phyloP scores from a whole-genome alignment of 2,888 invertebrate genomes.

The Caenorhabditis macrosperma region DNA sequence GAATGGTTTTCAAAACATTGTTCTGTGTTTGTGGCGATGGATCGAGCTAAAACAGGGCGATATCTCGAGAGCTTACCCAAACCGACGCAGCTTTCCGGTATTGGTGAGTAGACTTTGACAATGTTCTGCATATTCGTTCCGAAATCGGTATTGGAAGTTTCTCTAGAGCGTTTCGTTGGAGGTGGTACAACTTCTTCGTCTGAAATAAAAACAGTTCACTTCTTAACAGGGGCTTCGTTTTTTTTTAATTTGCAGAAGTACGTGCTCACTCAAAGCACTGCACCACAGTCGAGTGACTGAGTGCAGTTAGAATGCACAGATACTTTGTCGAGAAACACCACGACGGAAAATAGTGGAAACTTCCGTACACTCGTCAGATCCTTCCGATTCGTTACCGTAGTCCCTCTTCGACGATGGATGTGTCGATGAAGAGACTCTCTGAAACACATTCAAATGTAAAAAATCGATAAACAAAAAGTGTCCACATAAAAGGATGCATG shows the following conservation, averaged over 20 bases:
- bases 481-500: slow-evolving; percentile 36
- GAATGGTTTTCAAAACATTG: too few relatives aligned
- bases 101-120: slow-evolving; percentile 70
- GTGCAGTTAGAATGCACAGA: not conserved
- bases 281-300: not conserved
- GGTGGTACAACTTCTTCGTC: slow-evolving; percentile 11
- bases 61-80: slow-evolving; percentile 66
- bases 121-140: slow-evolving; percentile 4
- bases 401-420: slow-evolving; percentile 27
- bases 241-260: too few relatives aligned
- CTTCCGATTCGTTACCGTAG: slow-evolving; percentile 6
- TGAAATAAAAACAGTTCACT: slow-evolving; percentile 24
- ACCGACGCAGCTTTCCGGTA: slow-evolving; percentile 78
- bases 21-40: too few relatives aligned
- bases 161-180: slow-evolving; percentile 13
- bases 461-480: not conserved
- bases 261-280: not conserved
- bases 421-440: slow-evolving; percentile 37
- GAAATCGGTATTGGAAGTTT: not conserved
- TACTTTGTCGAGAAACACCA: not conserved
- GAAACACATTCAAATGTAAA: not conserved
- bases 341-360: not conserved
- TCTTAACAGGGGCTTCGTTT: too few relatives aligned
- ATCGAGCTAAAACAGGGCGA: too few relatives aligned
- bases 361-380: slow-evolving; percentile 29